Base-by-base conservation (phyloP, 2,113 vertebrate genomes). In the Atrichornis clamosus region DNA sequence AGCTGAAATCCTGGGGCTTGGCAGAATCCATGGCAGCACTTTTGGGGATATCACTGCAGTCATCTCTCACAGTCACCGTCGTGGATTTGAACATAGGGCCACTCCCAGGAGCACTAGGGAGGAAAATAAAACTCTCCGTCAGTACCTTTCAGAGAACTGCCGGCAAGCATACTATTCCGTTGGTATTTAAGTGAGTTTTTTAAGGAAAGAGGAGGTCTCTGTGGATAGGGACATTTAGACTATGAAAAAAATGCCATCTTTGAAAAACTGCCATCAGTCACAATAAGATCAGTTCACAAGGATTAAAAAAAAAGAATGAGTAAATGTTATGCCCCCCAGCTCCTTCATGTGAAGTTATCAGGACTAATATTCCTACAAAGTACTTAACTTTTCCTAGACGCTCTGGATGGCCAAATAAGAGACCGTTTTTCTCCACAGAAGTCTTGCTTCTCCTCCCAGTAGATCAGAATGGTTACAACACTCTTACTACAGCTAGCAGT, bases 1-100 rank as follows among this genome's bases (percentile, higher is more conserved):
- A 81, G 78, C 97, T 94, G 65, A 93, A 84, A 52, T 98, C 96
- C 68, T 97, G 93, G 47, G 64, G 94, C 62, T 69, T 86, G 84
- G 92, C 56, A 78, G 96, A 46, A 75, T 97, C 96, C 15, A 46
- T 5, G 39, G 93, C 56, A 79, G 91, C 63, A 22, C 67, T 92
- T 86, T 65, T 96, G 59, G 97, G 97, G 87, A 83, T 67, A 19
- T 98, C 97, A 58, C 23, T 96, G 87, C 93, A 91, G 58, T 98
- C 96, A 59, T 98, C 98, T 95, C 86, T 96, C 89, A 99, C 98
- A 2, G 98, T 99, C 78, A 99, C 98, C 5, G 99, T 99, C 4
- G 99, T 99, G 81, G 99, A 99, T 94, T 98, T 99, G 97, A 99
- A 99, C 99, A 98, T 99, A 22, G 99, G 99, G 16, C 99, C 99